A percentile compares a stretch with the other conserved stretches of the same genome.
These are phyloP conservation scores for Leptodirus hochenwartii DNA, from an alignment of 2,888 invertebrate genomes.

Conservation along the genomic window DNA sequence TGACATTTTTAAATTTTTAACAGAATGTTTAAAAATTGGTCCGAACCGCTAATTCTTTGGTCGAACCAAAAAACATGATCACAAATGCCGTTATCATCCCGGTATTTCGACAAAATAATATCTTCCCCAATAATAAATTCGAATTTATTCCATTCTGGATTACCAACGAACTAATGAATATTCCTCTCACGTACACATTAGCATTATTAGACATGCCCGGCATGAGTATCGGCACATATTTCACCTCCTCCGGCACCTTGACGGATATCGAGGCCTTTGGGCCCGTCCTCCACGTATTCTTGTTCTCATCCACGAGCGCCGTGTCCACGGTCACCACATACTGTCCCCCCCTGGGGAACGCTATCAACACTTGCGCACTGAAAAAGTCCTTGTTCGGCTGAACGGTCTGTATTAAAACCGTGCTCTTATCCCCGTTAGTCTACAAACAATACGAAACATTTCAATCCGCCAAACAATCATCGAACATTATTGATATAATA, in stretches of 20 bases:
- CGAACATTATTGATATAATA: too few relatives aligned
- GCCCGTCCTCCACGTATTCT: slow-evolving; percentile 79
- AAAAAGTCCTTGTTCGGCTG: slow-evolving; percentile 88
- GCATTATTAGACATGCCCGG: slow-evolving; percentile 25
- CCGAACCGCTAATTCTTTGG: neutral
- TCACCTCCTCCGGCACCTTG: slow-evolving; percentile 49
- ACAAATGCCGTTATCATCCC: too few relatives aligned
- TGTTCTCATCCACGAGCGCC: slow-evolving; percentile 66
- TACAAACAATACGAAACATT: slow-evolving; percentile 18
- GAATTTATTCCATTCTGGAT: neutral
- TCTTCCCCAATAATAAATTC: neutral
- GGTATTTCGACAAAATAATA: neutral
- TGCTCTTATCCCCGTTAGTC: slow-evolving; percentile 24
- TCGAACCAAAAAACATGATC: neutral
- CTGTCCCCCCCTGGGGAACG: slow-evolving; percentile 46
- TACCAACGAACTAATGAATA: neutral
- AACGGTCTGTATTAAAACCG: slow-evolving; percentile 57
- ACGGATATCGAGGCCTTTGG: slow-evolving; percentile 60
- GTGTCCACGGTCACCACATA: slow-evolving; percentile 70
- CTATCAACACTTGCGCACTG: slow-evolving; percentile 76
- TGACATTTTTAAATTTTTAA: neutral
- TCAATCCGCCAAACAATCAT: slow-evolving; percentile 6
- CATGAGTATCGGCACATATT: slow-evolving; percentile 23
- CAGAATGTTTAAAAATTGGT: neutral
- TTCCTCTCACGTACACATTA: slow-evolving; percentile 22